Base-by-base conservation (phyloP, 2,113 vertebrate genomes). In the Poecilia latipinna region DNA sequence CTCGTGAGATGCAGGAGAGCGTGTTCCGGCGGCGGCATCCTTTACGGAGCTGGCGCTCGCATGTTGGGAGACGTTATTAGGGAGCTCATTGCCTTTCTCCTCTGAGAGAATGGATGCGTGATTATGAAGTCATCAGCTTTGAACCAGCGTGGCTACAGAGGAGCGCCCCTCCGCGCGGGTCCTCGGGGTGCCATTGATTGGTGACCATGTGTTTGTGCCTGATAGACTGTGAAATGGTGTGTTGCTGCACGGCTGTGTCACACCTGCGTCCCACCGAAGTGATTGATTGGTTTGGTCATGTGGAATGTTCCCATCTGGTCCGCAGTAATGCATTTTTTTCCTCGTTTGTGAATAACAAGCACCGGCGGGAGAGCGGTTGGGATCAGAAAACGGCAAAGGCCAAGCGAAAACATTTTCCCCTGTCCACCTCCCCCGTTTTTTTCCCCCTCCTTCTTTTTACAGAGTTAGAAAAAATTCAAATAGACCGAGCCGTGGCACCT, bases 161-260 rank as follows among this genome's bases (percentile, higher is more conserved):
- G 95, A 94, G 92, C 95, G 82, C 95, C 89, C 94, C 95, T 93
- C 89, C 90, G 93, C 88, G 28, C 84, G 93, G 94, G 96, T 96
- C 97, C 97, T 97, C 91, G 65, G 98, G 96, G 98, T 95, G 96
- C 96, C 97, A 98, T 98, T 99, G 98, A 99, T 99, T 98, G 97
- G 97, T 97, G 96, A 97, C 96, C 97, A 97, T 99, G 98, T 99
- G 98, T 99, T 98, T 98, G 98, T 97, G 97, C 96, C 98, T 97
- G 97, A 98, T 99, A 99, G 98, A 98, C 98, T 99, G 98, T 99
- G 98, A 99, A 99, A 99, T 99, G 98, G 98, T 97, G 98, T 98
- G 96, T 97, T 96, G 96, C 96, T 96, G 95, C 96, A 95, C 96
- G 97, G 96, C 98, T 99, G 97, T 97, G 96, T 95, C 95, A 96